Evolutionary conservation across 2,797 vertebrate species (phyloP).

Genomic region (Vipera ursinii): DNA sequence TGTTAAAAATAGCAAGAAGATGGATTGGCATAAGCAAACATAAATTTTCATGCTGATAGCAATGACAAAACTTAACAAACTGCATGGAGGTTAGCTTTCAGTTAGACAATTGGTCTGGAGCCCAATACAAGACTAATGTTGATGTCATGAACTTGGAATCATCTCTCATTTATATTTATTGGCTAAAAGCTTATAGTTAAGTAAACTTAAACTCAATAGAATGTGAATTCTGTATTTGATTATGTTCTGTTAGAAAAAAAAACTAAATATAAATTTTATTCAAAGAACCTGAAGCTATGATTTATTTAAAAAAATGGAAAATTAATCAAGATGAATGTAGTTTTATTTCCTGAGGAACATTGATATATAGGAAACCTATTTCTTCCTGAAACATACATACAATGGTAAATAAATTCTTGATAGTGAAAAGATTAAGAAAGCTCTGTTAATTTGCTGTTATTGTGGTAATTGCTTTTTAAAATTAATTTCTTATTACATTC

Average conservation of each 20-base stretch:
- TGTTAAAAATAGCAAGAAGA: neutral
- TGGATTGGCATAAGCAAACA: neutral
- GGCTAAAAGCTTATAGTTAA: neutral
- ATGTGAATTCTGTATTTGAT: neutral
- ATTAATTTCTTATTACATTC: constrained; percentile 30
- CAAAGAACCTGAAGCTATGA: neutral
- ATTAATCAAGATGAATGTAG: neutral
- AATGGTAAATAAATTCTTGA: neutral
- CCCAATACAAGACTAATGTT: neutral
- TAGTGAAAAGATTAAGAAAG: neutral
- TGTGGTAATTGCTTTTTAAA: constrained; percentile 21
- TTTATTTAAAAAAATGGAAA: neutral
- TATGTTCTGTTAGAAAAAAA: neutral
- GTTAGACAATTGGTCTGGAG: neutral
- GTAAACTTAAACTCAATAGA: neutral
- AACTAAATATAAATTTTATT: neutral
- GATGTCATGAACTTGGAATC: neutral
- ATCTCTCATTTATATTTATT: neutral
- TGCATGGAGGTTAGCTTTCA: neutral
- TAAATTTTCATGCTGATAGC: neutral
- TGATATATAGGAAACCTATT: neutral
- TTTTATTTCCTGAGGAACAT: neutral
- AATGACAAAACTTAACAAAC: neutral
- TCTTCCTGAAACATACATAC: neutral
- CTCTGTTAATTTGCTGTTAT: neutral